Base-by-base conservation (phyloP, 2,888 invertebrate species). In the Danaus chrysippus region DNA sequence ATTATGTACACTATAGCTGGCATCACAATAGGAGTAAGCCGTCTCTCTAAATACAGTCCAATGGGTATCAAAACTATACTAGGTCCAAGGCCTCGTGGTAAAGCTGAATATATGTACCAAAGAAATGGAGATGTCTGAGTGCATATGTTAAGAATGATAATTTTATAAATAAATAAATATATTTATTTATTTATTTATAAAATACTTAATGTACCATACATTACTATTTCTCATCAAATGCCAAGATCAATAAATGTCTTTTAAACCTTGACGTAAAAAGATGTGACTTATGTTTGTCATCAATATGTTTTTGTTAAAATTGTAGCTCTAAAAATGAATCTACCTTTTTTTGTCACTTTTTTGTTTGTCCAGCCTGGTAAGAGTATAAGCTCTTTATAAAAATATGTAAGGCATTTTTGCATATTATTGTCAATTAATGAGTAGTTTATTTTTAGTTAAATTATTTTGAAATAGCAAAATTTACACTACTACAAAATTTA, bases 81-180 rank as follows among this genome's bases (percentile, higher is more conserved):
- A 0, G 94, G 92, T 0, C 96, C 96, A 80, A 99, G 92, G 0
- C 97, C 97, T 61, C 99, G 93, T 0, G 99, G 99, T 49, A 99
- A 90, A 0, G 98, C 99, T 0, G 99, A 99, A 83, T 98, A 98
- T 83, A 99, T 98, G 85, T 99, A 99, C 99, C 99, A 99, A 1
- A 97, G 84, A 84, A 98, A 98, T 63, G 99, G 99, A 6, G 95
- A 96, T 54, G 96, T 97, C 97, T 97, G 84, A 71, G 62, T 17
- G 12, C 23, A 34, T 8, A 34, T 34, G 23, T 34, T 34, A 34
- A 34, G 23, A 34, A 34, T 34, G 8, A 34, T 34, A 46, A 15
- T 56, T 42, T 52, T 55, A n/a, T 56, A 49, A 6, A 10, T 11
- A 17, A 3, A 49, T 13, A 46, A 46, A 9, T 10, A 46, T 13